Evolutionary conservation across 2,113 vertebrate genomes (phyloP), one percentile per base, ranked within the genome.

Genomic region (Marmota monax): DNA sequence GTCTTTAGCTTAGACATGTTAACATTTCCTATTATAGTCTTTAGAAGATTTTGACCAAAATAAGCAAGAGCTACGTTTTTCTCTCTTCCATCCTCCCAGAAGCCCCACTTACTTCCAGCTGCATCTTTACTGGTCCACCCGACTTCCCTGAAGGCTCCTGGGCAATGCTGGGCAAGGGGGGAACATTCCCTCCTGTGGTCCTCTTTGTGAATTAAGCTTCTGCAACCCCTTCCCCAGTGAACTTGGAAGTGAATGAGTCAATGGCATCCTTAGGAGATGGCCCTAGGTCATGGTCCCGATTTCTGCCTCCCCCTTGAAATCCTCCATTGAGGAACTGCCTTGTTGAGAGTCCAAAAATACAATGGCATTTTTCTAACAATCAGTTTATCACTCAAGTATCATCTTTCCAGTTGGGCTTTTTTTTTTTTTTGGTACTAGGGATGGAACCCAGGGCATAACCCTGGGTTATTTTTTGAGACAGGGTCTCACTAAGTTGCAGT

Each of bases 121-220:
- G 51, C 14, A 13, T 74, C 25, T 56, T 83, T 14, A 18, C 23
- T 63, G 42, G 23, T 20, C 42, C 67, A 6, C 4, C 56, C 32
- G 27, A n/a, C 29, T 39, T 78, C 65, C 51, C 12, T 13, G 8
- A 63, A 23, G 17, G 39, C 25, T 23, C 14, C 25, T n/a, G 23
- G 37, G 45, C 23, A 78, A 0, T 4, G 13, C 39, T 1, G 34
- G 48, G 76, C 20, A 29, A 34, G 39, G 69, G 22, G 51, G 91
- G 18, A 65, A 20, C 0, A 1, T 51, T 23, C 86, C 45, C 6
- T 16, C 12, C 39, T 4, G 6, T 4, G 5, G 27, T n/a, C 37
- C 14, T 56, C 32, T 82, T 70, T 53, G 48, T 34, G 56, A 84
- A 37, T 73, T 39, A 90, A 4, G 48, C 6, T 72, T n/a, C 22